phyloP scores from a whole-genome alignment of 53 echinoderm and acorn worm genomes.

The Luidia sarsii region DNA sequence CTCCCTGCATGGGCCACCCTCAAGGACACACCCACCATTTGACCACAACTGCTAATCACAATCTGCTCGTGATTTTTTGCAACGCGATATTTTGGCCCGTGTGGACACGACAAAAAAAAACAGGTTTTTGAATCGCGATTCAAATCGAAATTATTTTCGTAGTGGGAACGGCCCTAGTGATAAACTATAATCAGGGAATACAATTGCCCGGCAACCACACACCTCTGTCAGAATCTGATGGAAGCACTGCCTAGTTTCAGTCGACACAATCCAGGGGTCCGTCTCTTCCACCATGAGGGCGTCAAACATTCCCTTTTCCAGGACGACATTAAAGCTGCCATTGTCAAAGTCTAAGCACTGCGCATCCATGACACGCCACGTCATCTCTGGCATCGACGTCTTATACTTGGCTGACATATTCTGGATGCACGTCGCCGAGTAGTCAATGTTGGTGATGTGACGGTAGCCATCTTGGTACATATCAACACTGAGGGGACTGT shows the following conservation, averaged over 20 bases:
- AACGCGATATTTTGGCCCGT: too few relatives aligned
- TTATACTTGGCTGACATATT: slow-evolving; percentile 54
- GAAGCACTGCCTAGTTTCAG: slow-evolving; percentile 21
- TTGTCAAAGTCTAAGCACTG: slow-evolving; percentile 36
- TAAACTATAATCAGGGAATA: too few relatives aligned
- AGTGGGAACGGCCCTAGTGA: too few relatives aligned
- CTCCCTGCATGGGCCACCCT: too few relatives aligned
- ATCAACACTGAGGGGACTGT: slow-evolving; percentile 54
- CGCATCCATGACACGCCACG: slow-evolving; percentile 67
- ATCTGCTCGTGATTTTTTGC: too few relatives aligned
- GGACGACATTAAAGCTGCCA: slow-evolving; percentile 58
- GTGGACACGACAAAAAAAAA: too few relatives aligned
- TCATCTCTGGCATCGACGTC: slow-evolving; percentile 37
- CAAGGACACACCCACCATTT: too few relatives aligned
- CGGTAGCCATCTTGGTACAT: slow-evolving; percentile 60
- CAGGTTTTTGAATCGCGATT: too few relatives aligned
- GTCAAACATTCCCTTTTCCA: slow-evolving; percentile 67
- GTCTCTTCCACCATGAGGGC: slow-evolving; percentile 46
- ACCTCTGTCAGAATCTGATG: slow-evolving; percentile 53
- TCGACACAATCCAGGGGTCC: slow-evolving; percentile 43
- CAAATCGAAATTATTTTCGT: too few relatives aligned
- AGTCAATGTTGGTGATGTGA: slow-evolving; percentile 61
- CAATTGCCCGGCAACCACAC: too few relatives aligned
- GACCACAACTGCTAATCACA: too few relatives aligned
- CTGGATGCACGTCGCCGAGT: slow-evolving; percentile 57